phyloP scores from a whole-genome alignment of 2,797 vertebrate genomes.

The Siniperca undulata region DNA sequence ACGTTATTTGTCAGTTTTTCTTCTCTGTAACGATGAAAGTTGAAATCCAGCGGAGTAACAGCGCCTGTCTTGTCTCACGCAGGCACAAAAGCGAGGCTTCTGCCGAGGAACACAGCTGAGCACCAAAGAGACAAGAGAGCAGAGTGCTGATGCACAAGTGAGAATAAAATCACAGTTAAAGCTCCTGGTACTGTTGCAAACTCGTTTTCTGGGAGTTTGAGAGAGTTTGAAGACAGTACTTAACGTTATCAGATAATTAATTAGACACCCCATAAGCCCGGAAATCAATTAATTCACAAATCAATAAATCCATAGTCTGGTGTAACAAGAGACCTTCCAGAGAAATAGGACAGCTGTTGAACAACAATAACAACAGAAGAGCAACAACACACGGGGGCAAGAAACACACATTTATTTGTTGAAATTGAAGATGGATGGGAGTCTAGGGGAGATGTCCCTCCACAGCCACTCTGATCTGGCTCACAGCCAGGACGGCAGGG shows the following conservation, averaged over 20 bases:
- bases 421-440: conserved; percentile 82
- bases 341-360: conserved; percentile 63
- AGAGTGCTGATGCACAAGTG: conserved; percentile 65
- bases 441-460: conserved; percentile 88
- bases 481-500: conserved; percentile 85
- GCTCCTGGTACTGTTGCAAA: conserved; percentile 49
- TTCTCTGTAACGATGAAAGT: conserved; percentile 51
- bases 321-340: conserved; percentile 78
- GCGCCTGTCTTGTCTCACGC: conserved; percentile 72
- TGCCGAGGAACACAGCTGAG: conserved; percentile 60
- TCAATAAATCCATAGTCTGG: conserved; percentile 86
- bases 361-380: conserved; percentile 74
- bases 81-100: conserved; percentile 77
- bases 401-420: conserved; percentile 32
- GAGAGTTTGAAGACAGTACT: conserved; percentile 81
- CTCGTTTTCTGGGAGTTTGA: conserved; percentile 71
- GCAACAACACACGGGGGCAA: conserved; percentile 26
- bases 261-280: conserved; percentile 79
- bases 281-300: conserved; percentile 84
- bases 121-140: conserved; percentile 59
- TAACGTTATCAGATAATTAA: conserved; percentile 86
- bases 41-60: conserved; percentile 54
- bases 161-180: conserved; percentile 46
- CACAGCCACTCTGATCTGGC: conserved; percentile 87
- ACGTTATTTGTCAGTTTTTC: background rate